Percentiles rank a stretch among this genome's conserved stretches.
phyloP scores from a whole-genome alignment of 2,113 vertebrate species.

The Phylloscopus whistleri region DNA sequence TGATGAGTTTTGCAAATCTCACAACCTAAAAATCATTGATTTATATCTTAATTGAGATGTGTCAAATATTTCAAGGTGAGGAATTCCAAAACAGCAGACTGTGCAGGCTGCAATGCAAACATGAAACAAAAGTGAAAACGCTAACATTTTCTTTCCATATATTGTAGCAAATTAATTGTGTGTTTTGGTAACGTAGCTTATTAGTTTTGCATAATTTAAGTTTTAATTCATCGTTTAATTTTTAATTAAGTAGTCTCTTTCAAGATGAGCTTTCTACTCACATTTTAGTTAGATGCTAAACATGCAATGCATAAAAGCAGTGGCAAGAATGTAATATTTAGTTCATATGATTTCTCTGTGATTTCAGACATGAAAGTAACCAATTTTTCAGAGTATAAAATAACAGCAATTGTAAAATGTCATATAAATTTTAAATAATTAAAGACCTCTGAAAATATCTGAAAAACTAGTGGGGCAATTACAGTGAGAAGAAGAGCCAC shows the following conservation, averaged over 20 bases:
- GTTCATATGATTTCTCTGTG: conserved; percentile 46
- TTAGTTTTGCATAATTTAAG: conserved; percentile 83
- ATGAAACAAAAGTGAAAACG: conserved; percentile 62
- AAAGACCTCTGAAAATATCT: conserved; percentile 48
- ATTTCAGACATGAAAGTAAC: conserved; percentile 63
- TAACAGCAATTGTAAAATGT: conserved; percentile 57
- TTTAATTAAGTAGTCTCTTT: conserved; percentile 78
- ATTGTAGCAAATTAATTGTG: conserved; percentile 72
- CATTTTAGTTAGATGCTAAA: conserved; percentile 67
- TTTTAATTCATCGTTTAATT: conserved; percentile 82
- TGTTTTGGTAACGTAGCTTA: conserved; percentile 73
- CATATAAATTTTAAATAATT: conserved; percentile 71
- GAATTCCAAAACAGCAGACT: conserved; percentile 41
- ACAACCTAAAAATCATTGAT: conserved; percentile 49
- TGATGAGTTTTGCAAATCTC: conserved; percentile 55
- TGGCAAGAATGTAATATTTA: conserved; percentile 31
- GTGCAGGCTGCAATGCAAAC: conserved; percentile 44
- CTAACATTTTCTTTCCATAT: conserved; percentile 65
- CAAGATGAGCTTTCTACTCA: conserved; percentile 66
- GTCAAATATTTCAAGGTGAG: conserved; percentile 48
- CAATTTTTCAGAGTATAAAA: conserved; percentile 39
- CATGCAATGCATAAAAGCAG: conserved; percentile 52
- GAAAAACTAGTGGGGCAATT: conserved; percentile 19
- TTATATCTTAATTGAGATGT: conserved; percentile 62
- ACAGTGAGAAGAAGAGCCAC: not conserved